Evolutionary conservation across 2,888 invertebrate genomes (phyloP).

Genomic region (Salticus scenicus): DNA sequence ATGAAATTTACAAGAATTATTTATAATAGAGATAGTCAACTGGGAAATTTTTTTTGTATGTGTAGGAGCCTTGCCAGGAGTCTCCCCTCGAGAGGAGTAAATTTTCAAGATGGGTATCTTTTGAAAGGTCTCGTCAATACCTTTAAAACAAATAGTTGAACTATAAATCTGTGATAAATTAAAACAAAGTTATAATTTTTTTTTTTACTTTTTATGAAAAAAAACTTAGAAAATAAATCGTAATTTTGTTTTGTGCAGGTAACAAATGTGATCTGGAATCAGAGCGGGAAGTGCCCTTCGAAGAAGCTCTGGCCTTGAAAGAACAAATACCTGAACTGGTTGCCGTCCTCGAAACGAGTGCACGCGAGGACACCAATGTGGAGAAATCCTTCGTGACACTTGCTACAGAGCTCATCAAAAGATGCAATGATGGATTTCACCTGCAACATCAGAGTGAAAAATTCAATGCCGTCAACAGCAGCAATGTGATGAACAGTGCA

Average conservation of each 20-base stretch:
- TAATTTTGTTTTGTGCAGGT: constrained; percentile 76
- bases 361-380: constrained; percentile 92
- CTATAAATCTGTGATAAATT: too few relatives aligned
- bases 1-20: too few relatives aligned
- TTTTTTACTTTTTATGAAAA: too few relatives aligned
- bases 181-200: too few relatives aligned
- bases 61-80: too few relatives aligned
- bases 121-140: too few relatives aligned
- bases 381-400: constrained; percentile 90
- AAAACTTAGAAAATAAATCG: too few relatives aligned
- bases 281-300: constrained; percentile 87
- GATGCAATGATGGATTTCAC: constrained; percentile 51
- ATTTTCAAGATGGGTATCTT: too few relatives aligned
- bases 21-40: too few relatives aligned
- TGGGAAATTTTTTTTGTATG: too few relatives aligned
- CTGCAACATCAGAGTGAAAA: constrained; percentile 46
- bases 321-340: constrained; percentile 90
- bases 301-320: constrained; percentile 90
- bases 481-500: neutral
- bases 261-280: constrained; percentile 91
- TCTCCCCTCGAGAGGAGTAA: too few relatives aligned
- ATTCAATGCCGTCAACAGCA: constrained; percentile 35
- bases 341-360: constrained; percentile 91
- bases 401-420: constrained; percentile 88
- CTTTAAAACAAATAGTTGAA: too few relatives aligned